These are phyloP conservation scores for Acleris literana DNA, from an alignment of 2,888 invertebrate genomes.

Conservation along the genomic window DNA sequence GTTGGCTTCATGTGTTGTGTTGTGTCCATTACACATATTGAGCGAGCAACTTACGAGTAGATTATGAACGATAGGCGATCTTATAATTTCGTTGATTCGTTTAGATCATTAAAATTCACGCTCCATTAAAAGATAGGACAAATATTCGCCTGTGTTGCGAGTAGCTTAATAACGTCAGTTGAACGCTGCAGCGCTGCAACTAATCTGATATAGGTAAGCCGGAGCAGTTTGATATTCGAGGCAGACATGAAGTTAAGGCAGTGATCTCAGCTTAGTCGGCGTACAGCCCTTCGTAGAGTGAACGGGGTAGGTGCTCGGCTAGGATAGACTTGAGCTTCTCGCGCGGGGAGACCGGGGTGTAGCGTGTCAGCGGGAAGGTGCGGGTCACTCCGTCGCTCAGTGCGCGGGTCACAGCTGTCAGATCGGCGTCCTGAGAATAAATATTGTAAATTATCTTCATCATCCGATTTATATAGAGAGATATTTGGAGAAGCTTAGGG, in stretches of 20 bases:
- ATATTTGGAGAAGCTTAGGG: too few species aligned
- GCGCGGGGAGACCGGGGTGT: conserved; percentile 90
- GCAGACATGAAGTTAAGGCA: neutral
- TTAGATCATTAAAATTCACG: neutral
- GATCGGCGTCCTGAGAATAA: conserved; percentile 86
- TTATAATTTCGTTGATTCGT: neutral
- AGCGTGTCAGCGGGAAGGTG: conserved; percentile 92
- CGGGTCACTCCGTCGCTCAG: conserved; percentile 90
- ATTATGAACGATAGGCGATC: neutral
- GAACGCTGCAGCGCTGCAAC: neutral
- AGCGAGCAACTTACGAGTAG: neutral
- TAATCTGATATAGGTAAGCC: neutral
- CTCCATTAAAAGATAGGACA: neutral
- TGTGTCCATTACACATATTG: conserved; percentile 11
- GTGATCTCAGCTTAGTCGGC: conserved; percentile 57
- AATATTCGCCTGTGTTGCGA: neutral
- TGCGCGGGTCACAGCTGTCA: conserved; percentile 89
- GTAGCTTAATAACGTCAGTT: neutral
- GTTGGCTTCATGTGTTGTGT: conserved; percentile 14
- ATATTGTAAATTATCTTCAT: conserved; percentile 30
- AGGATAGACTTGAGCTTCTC: conserved; percentile 92
- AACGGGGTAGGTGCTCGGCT: conserved; percentile 91
- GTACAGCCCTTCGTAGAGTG: conserved; percentile 91
- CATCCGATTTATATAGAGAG: too few species aligned
- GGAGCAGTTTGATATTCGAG: neutral